A percentile compares a stretch with the other conserved stretches of the same genome.
phyloP scores from a whole-genome alignment of 2,888 invertebrate species.

The Venusia cambrica region DNA sequence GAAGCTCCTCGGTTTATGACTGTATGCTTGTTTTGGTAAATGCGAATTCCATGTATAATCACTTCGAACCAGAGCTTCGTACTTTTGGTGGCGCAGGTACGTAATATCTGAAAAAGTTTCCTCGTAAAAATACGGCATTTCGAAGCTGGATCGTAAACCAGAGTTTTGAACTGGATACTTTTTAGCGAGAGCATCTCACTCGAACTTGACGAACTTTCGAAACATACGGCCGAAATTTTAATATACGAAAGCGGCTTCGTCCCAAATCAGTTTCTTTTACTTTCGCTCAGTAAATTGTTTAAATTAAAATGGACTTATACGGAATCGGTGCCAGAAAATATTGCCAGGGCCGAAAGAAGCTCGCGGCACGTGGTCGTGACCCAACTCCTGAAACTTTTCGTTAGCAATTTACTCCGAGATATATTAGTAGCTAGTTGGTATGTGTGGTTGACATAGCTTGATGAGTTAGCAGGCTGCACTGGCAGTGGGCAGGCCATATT shows the following conservation, averaged over 20 bases:
- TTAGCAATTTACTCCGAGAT: conserved; percentile 15
- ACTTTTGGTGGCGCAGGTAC: conserved; percentile 15
- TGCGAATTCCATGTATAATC: conserved; percentile 58
- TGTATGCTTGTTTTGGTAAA: conserved; percentile 51
- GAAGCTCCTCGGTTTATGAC: conserved; percentile 41
- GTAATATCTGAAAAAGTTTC: conserved; percentile 59
- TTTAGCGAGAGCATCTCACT: conserved; percentile 51
- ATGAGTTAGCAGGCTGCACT: too few relatives aligned
- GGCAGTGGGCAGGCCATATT: too few relatives aligned
- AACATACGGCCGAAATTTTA: conserved; percentile 58
- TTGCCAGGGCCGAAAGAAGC: conserved; percentile 21
- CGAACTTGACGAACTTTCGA: conserved; percentile 48
- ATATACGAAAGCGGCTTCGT: conserved; percentile 49
- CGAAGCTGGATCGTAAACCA: conserved; percentile 55
- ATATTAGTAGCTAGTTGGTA: conserved; percentile 1
- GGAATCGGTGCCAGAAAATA: conserved; percentile 36
- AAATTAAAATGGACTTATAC: conserved; percentile 40
- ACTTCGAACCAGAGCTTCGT: conserved; percentile 42
- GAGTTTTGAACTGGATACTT: conserved; percentile 48
- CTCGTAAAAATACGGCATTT: conserved; percentile 62
- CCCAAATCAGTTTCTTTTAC: conserved; percentile 44
- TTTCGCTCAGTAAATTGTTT: conserved; percentile 40
- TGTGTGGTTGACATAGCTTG: too few relatives aligned
- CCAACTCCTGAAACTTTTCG: conserved; percentile 26
- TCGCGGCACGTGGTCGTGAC: conserved; percentile 30